Percentiles rank a stretch among this genome's conserved stretches.
phyloP scores from a whole-genome alignment of 2,113 vertebrate species.

The Perca flavescens region DNA sequence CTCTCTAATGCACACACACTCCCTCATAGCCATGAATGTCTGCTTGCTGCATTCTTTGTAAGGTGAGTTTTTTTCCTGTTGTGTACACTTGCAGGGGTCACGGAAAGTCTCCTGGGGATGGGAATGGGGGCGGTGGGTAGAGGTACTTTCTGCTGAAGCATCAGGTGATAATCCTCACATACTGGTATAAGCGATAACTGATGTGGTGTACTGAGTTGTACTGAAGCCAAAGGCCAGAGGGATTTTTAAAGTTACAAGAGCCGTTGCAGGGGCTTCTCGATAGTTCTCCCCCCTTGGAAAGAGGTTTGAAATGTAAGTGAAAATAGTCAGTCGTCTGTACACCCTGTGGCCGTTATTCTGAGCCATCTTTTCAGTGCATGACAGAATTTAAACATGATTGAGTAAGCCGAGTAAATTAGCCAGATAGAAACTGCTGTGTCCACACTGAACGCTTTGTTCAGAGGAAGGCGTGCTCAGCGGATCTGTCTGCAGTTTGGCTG shows the following conservation, averaged over 20 bases:
- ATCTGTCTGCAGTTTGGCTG: conserved; percentile 58
- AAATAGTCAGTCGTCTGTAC: conserved; percentile 7
- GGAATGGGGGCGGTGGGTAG: not conserved
- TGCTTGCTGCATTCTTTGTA: conserved; percentile 13
- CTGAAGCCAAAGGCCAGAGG: conserved; percentile 23
- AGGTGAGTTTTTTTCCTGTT: conserved; percentile 27
- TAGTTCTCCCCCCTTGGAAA: not conserved
- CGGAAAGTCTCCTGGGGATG: conserved; percentile 18
- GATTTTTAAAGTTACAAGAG: conserved; percentile 27
- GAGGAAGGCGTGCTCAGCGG: conserved; percentile 52
- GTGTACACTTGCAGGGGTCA: conserved; percentile 53
- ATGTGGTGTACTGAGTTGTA: conserved; percentile 23
- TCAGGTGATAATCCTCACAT: conserved; percentile 66
- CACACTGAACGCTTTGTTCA: conserved; percentile 50
- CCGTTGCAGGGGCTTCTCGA: conserved; percentile 27
- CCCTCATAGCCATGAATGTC: conserved; percentile 15
- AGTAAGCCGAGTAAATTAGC: conserved; percentile 49
- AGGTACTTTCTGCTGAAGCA: conserved; percentile 54
- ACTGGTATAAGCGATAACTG: conserved; percentile 48
- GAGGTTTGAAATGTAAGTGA: conserved; percentile 46
- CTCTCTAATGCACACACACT: conserved; percentile 16
- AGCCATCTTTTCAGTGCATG: conserved; percentile 25
- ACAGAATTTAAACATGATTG: conserved; percentile 59
- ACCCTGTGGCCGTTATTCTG: not conserved
- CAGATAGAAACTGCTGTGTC: conserved; percentile 57